Percentiles rank a stretch among this genome's conserved stretches.
These are phyloP conservation scores for Phoenoteleia sp. DNA, from an alignment of 2,888 invertebrate species.

Conservation along the genomic window DNA sequence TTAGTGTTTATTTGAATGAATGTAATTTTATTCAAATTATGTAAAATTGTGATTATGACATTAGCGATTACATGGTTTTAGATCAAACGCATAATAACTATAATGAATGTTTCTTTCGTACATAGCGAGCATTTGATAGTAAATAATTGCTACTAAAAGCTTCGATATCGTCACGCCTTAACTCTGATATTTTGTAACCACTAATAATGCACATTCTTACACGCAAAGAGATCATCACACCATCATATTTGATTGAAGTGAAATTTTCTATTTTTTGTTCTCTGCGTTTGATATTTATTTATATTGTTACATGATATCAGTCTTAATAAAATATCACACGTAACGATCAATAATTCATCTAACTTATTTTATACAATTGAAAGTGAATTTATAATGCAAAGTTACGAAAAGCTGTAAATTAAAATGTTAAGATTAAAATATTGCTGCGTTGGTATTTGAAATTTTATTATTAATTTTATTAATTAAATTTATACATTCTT, in stretches of 20 bases:
- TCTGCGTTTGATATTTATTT: neutral
- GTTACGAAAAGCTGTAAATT: no score
- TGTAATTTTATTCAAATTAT: neutral
- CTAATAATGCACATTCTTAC: constrained; percentile 26
- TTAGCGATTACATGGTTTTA: constrained; percentile 35
- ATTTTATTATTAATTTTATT: no score
- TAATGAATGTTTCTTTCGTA: constrained; percentile 37
- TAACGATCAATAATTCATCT: no score
- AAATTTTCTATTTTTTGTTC: neutral
- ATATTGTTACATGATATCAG: neutral
- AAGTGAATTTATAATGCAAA: no score
- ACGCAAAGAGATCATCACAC: constrained; percentile 20
- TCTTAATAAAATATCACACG: neutral
- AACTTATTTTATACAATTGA: no score
- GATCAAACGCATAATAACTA: constrained; percentile 38
- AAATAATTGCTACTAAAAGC: constrained; percentile 51
- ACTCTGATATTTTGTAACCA: constrained; percentile 44
- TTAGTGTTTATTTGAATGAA: constrained; percentile 9
- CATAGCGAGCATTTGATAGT: constrained; percentile 22
- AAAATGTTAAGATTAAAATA: no score
- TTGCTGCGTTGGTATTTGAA: no score
- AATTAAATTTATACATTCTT: no score
- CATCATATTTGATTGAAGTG: neutral
- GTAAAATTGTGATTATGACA: constrained; percentile 22
- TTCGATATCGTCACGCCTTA: constrained; percentile 45